These are phyloP conservation scores for Corythornis vintsioides DNA, from an alignment of 2,113 vertebrate species.

Conservation along the genomic window DNA sequence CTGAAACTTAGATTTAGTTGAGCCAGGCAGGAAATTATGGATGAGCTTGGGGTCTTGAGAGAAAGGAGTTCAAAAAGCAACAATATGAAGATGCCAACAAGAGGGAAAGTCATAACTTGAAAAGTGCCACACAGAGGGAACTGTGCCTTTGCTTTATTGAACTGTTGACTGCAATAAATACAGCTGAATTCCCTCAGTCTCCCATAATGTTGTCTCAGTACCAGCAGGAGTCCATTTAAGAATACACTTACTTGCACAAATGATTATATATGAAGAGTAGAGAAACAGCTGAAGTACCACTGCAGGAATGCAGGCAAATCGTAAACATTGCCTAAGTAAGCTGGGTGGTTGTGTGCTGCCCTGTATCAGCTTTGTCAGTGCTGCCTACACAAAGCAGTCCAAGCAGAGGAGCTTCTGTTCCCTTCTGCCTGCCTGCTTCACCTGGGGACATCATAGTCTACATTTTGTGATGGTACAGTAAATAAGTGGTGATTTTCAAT, in stretches of 20 bases:
- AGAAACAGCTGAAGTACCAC: neutral
- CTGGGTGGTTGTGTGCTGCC: neutral
- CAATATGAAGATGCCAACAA: neutral
- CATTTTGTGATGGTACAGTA: neutral
- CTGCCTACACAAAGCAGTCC: neutral
- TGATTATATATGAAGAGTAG: constrained; percentile 12
- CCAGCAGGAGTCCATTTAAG: constrained; percentile 54
- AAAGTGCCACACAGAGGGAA: constrained; percentile 12
- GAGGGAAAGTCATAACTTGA: neutral
- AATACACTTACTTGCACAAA: constrained; percentile 13
- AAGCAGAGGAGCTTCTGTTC: neutral
- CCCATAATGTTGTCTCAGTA: constrained; percentile 29
- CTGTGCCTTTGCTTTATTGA: constrained; percentile 41
- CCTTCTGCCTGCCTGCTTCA: neutral
- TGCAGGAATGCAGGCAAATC: neutral
- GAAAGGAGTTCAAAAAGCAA: constrained; percentile 1
- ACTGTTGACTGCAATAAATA: constrained; percentile 49
- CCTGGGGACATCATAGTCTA: neutral
- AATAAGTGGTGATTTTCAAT: constrained; percentile 1
- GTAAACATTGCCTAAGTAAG: neutral
- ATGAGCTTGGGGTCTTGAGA: neutral
- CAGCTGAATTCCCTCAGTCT: constrained; percentile 21
- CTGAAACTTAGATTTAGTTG: constrained; percentile 1
- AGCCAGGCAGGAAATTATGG: constrained; percentile 9
- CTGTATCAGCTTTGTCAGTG: neutral